Evolutionary conservation across 2,888 invertebrate genomes (phyloP), one percentile per base, ranked within the genome.

Genomic region (Amaurobius ferox): DNA sequence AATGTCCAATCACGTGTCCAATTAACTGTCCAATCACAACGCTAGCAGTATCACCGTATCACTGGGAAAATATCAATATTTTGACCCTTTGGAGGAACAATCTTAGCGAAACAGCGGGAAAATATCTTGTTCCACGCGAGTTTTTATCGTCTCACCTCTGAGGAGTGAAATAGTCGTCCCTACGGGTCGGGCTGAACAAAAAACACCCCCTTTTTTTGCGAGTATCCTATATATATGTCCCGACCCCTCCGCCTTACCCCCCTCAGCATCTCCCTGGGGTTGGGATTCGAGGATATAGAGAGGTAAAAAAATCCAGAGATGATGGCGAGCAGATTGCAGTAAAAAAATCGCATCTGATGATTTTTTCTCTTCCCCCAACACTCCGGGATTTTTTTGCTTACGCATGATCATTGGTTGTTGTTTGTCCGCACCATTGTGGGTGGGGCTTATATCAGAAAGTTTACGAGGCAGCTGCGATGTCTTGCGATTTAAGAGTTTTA

Each of bases 231-330:
- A 40, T 83, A 83, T 83, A 83, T 66, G 48, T 16, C 83, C 83
- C 83, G 64, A 35, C 71, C 83, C 83, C 74, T 16, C 64, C n/a
- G 73, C 67, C 48, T 61, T 61, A 23, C 70, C 77, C 66, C 80
- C 74, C 28, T 28, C 35, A 16, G 19, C 28, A 67, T 70, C 70
- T 70, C 77, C 83, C 77, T 30, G 72, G 83, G 83, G 77, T 77
- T 83, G 71, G 80, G 83, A 83, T 76, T 83, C 83, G 83, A 77
- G 77, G 83, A 83, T 83, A 77, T 71, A 77, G 77, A 72, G 61
- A 44, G 61, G 44, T 39, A 83, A 81, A 81, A 70, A 62, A 61
- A 68, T 61, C 71, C 44, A 68, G 81, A 81, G 67, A 68, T 81
- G 64, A 62, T 64, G 73, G 68, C 19, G 62, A 62, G 70, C 71